Evolutionary conservation across 2,888 invertebrate species (phyloP), one percentile per base, ranked within the genome.

Genomic region (Frankliniella intonsa): DNA sequence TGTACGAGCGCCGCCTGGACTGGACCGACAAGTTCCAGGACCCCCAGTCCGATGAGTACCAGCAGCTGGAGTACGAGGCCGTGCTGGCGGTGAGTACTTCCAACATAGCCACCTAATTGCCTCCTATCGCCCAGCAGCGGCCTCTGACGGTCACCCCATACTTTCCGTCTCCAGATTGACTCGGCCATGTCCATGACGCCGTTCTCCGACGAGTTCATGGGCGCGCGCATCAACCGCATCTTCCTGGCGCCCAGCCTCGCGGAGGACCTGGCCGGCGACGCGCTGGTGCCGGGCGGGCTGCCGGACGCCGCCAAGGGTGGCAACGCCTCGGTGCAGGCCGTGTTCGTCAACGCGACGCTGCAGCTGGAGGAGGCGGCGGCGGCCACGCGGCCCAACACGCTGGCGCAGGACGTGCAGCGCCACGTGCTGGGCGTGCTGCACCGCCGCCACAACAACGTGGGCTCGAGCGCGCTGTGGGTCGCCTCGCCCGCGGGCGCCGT

Each of bases 131-230:
- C n/a, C 7, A 22, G 69, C 55, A 12, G 17, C 55, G 55, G 17
- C 12, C 12, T 5, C 14, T 14, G 5, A 55, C 55, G 55, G 17
- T 12, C 55, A 14, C 55, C 11, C 17, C 2, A 55, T 69, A 69
- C 81, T 80, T 49, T 84, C 80, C 82, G 81, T 82, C 86, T 87
- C 14, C 87, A 97, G 96, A 91, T 97, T 86, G 95, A 96, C 88
- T 96, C 96, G 0, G 95, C 96, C 0, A 95, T 97, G 92, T 94
- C 95, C 0, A 95, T 96, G 94, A 97, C 97, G 0, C 95, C 95
- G 0, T 95, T 96, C 86, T 95, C 95, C 0, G 94, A 95, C 85
- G 94, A 95, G 85, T 97, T 95, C 87, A 92, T 97, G 87, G 93
- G 94, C 79, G 93, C 94, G 0, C 90, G 92, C 82, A 93, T 97